phyloP scores from a whole-genome alignment of 2,113 vertebrate genomes.

The Xiphophorus maculatus region DNA sequence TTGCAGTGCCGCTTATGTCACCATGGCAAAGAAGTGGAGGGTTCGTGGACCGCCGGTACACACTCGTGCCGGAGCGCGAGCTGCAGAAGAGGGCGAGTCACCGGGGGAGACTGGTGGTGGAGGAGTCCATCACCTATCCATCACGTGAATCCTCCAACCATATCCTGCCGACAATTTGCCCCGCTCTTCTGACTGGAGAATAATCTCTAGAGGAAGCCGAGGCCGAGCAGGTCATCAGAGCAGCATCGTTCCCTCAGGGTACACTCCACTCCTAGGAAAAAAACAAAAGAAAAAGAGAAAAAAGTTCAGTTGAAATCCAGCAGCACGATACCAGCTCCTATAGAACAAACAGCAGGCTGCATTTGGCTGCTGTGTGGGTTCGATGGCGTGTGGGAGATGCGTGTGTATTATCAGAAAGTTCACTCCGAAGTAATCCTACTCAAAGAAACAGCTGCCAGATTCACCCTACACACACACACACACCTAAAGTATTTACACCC shows the following conservation, averaged over 20 bases:
- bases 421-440: constrained; percentile 61
- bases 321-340: constrained; percentile 21
- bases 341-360: constrained; percentile 32
- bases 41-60: constrained; percentile 63
- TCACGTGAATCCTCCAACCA: constrained; percentile 64
- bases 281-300: constrained; percentile 26
- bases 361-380: constrained; percentile 54
- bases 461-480: constrained; percentile 17
- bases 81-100: constrained; percentile 70
- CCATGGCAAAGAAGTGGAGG: constrained; percentile 90
- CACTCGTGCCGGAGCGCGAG: constrained; percentile 54
- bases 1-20: constrained; percentile 89
- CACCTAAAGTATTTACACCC: constrained; percentile 13
- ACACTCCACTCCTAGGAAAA: constrained; percentile 60
- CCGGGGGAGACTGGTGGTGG: constrained; percentile 58
- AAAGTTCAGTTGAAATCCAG: constrained; percentile 20
- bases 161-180: constrained; percentile 41
- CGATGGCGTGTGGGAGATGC: constrained; percentile 55
- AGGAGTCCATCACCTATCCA: constrained; percentile 77
- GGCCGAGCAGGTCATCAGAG: constrained; percentile 77
- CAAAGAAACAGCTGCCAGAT: constrained; percentile 61
- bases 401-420: constrained; percentile 56
- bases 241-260: constrained; percentile 52
- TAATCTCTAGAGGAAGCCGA: constrained; percentile 55
- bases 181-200: constrained; percentile 60